Evolutionary conservation across 64 coral and sea anemone genomes (phyloP), one percentile per base, ranked within the genome.

Genomic region (Stylophora pistillata): DNA sequence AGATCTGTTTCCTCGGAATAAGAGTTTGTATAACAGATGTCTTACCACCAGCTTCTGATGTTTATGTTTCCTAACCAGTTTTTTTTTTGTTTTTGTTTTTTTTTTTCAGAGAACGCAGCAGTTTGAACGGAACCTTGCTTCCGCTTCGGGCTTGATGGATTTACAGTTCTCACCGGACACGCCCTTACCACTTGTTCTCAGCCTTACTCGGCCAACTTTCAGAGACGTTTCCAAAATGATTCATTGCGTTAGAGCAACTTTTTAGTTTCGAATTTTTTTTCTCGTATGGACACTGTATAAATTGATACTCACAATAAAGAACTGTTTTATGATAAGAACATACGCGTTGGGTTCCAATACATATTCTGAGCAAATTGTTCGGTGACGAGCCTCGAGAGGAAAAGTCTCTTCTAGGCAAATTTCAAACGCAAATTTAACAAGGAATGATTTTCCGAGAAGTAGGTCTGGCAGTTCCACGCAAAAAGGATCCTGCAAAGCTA

Each of bases 101-200:
- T 86, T 52, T 30, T 34, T 83, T 20, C 70, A 90, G 88, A 79
- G 72, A 90, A 90, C 88, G 3, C 66, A 74, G 16, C 32, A 58
- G 52, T 90, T 90, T 82, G 68, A 90, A 63, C 58, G 69, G 74
- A 90, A 90, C 33, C 68, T 90, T 1, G 79, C 65, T 28, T 73
- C 71, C 20, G 59, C 72, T 9, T 90, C 88, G 16, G 81, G 88
- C 61, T 72, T 90, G 26, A 90, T 90, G 88, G 88, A 90, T 83
- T 14, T 90, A 29, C 88, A 73, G 55, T 74, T 90, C 53, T 83
- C 78, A 21, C 17, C 70, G 13, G 70, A 71, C 15, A 25, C 21
- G 55, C 56, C 88, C 7, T 55, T 30, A 17, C 78, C 88, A 14
- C 53, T 55, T 37, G 52, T 90, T 74, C 78, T 74, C 61, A 26